Evolutionary conservation across 2,797 vertebrate genomes (phyloP), one percentile per base, ranked within the genome.

Genomic region (Myotis planiceps): DNA sequence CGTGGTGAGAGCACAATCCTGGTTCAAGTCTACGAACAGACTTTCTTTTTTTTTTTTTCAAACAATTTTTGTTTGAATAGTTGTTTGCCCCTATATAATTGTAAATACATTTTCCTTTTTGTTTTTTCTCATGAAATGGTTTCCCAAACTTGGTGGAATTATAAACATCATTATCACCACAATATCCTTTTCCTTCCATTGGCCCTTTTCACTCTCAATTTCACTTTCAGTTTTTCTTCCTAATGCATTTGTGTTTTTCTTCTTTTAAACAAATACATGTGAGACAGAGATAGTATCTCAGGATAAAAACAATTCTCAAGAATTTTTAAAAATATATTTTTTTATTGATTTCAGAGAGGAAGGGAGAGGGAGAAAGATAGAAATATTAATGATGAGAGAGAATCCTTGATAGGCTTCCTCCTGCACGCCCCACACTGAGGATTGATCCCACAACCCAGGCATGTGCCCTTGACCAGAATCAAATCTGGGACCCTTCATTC

Each of bases 261-360:
- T 92, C 55, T 87, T 72, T 0, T 47, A 85, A 74, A 45, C 75
- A 92, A 92, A 71, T 82, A 88, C 91, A 68, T 68, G 9, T 29
- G 42, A 85, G 23, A 65, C 3, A 23, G 49, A 76, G 1, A 16
- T 37, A 78, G 2, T 79, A 66, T 81, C 25, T 79, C 47, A 86
- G 45, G 19, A 69, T 74, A 37, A 92, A 88, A 92, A 68, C 18
- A 90, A 42, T 93, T 89, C 21, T 94, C 6, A 79, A 15, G 60
- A 95, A 94, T 5, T 49, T 58, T 49, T 12, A 1, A 55, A 58
- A 58, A 58, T 27, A 60, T 29, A 29, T 14, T 2, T 60, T 29
- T 60, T 27, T 60, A 60, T 60, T 60, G 58, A 60, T 60, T 60
- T 60, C 58, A 60, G 12, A 60, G 27, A 60, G 58, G 58, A 60